phyloP scores from a whole-genome alignment of 2,113 vertebrate genomes.

The Upupa epops region DNA sequence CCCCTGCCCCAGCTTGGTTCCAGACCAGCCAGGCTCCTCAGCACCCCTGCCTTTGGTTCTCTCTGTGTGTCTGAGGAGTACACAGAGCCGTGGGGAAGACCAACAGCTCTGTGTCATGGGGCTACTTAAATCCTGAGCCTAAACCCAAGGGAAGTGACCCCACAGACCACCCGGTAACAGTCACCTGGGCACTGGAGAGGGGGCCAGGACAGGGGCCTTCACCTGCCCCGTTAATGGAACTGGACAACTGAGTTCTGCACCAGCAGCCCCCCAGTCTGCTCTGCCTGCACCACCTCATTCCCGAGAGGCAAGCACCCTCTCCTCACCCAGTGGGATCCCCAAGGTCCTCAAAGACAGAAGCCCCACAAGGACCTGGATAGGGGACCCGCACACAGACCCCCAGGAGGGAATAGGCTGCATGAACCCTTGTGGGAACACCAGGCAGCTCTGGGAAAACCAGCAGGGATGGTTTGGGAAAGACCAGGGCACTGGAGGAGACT shows the following conservation, averaged over 20 bases:
- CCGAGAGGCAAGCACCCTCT: no score
- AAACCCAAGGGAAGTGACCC: background rate
- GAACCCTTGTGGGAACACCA: background rate
- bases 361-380: no score
- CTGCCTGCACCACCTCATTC: background rate
- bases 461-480: background rate
- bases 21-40: background rate
- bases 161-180: background rate
- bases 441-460: background rate
- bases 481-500: background rate
- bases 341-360: no score
- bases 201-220: background rate
- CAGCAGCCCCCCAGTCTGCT: background rate
- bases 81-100: background rate
- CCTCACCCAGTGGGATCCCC: no score
- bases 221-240: background rate
- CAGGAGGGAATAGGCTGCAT: background rate
- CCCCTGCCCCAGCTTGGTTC: background rate
- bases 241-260: background rate
- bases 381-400: no score
- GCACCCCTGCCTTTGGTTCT: background rate
- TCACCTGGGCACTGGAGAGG: background rate
- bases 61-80: background rate
- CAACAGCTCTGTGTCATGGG: accelerated
- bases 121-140: background rate